Evolutionary conservation across 2,113 vertebrate genomes (phyloP).

Genomic region (Phasianus colchicus): DNA sequence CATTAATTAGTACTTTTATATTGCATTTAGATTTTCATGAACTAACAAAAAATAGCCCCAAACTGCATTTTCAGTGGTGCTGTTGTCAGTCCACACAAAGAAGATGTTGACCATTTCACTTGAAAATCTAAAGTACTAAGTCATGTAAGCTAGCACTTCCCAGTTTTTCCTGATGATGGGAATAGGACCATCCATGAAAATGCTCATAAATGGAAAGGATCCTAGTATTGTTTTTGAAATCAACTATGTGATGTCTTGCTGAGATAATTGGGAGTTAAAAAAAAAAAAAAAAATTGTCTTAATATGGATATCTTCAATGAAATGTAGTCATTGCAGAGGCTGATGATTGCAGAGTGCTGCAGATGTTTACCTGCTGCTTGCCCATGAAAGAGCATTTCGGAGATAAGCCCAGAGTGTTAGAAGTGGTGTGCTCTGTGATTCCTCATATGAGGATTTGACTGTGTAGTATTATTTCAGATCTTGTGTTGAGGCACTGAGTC

Average conservation of each 20-base stretch:
- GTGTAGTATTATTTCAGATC: background rate
- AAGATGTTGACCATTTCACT: background rate
- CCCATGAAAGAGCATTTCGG: background rate
- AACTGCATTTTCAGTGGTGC: background rate
- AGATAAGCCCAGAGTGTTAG: background rate
- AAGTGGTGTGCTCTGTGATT: background rate
- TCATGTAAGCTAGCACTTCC: background rate
- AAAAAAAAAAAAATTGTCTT: background rate
- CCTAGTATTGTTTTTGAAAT: background rate
- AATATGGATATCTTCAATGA: background rate
- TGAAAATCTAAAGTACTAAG: background rate
- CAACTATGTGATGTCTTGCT: background rate
- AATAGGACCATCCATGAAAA: background rate
- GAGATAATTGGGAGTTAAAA: background rate
- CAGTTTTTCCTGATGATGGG: background rate
- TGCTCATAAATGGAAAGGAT: background rate
- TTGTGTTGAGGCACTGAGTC: background rate
- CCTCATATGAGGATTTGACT: background rate
- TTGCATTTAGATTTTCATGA: background rate
- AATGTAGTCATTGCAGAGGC: background rate
- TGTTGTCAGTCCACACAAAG: background rate
- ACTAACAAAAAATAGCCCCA: background rate
- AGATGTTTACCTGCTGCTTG: accelerated
- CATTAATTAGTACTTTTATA: background rate
- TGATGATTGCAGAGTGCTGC: background rate